Base-by-base conservation (phyloP, 2,113 vertebrate genomes). In the Semnornis frantzii region DNA sequence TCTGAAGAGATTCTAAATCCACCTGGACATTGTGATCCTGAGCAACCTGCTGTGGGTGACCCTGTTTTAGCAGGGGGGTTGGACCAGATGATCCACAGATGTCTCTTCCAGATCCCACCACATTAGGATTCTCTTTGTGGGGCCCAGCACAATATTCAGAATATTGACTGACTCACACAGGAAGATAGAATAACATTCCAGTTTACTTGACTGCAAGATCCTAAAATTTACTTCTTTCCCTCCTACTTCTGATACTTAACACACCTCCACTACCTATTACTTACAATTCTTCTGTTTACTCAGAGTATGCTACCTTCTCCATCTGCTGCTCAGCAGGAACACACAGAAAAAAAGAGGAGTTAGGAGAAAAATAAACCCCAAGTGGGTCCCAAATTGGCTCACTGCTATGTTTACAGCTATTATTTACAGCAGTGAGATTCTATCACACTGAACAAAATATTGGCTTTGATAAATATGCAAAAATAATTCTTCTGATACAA, bases 321-420 rank as follows among this genome's bases (percentile, higher is more conserved):
- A 93, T 94, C 95, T 95, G 93, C 44, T 92, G 48, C 84, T 93
- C 96, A 87, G 89, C 80, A 94, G 78, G 94, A 94, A 72, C 1
- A 8, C 57, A 70, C 23, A 70, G 68, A 9, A 69, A 50, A 68
- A 50, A 70, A 34, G 68, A 50, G 44, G 30, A 50, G 46, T 18
- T 70, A 70, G 31, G 28, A 89, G 74, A 84, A 85, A 84, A 85
- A 78, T 44, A 90, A 89, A 94, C 48, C 23, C 10, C 63, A 78
- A 44, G 3, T 21, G 57, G 64, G 69, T 34, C 65, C 81, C 17
- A 8, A 64, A 33, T 0, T 76, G 82, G 58, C 87, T 95, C 7
- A 0, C 9, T 46, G 69, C 37, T 85, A 62, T 73, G 82, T 82
- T 93, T 88, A 54, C 39, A 68, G 50, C 44, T 89, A 46, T 77